Evolutionary conservation across 2,113 vertebrate genomes (phyloP).

Genomic region (Pseudonaja textilis): DNA sequence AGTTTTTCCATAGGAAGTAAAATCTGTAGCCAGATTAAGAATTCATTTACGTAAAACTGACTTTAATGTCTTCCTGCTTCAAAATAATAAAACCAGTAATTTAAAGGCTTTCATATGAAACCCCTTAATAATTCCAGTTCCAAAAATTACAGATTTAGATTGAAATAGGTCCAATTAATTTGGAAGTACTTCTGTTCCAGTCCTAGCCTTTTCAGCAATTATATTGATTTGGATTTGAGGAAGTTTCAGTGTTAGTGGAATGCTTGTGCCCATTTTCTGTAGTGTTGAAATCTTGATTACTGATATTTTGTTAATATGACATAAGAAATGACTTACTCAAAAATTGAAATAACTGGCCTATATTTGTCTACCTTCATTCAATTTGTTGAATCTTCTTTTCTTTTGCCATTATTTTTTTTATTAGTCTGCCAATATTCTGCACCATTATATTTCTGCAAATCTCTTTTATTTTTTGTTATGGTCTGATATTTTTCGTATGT

Average conservation of each 20-base stretch:
- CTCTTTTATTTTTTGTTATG: background rate
- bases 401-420: background rate
- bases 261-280: background rate
- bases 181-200: background rate
- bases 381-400: background rate
- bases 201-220: background rate
- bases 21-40: background rate
- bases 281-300: background rate
- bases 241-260: background rate
- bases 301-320: background rate
- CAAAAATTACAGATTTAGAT: background rate
- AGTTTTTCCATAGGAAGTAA: background rate
- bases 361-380: background rate
- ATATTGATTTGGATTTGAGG: background rate
- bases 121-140: background rate
- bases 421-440: background rate
- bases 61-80: background rate
- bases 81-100: background rate
- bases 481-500: background rate
- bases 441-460: background rate
- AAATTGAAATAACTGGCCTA: background rate
- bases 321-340: background rate
- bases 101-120: background rate
- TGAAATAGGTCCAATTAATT: background rate
- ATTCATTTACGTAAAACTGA: background rate